Percentiles rank a stretch among this genome's conserved stretches.
Evolutionary conservation across 2,113 vertebrate species (phyloP).

Genomic region (Anarrhichthys ocellatus): DNA sequence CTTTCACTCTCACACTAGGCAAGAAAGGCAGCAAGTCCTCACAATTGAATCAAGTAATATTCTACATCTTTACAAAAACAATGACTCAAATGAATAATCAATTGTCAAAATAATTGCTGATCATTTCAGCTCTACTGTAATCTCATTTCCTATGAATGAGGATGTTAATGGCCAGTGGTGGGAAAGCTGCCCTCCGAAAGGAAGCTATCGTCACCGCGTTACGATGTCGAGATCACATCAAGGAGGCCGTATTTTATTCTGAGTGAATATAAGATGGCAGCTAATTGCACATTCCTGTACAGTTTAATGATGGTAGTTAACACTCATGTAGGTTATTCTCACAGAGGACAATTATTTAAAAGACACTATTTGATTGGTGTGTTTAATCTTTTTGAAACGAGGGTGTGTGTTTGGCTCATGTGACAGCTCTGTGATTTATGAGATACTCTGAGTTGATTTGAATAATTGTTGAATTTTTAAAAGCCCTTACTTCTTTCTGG

Average conservation of each 20-base stretch:
- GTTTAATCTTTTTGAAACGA: constrained; percentile 7
- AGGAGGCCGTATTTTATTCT: constrained; percentile 8
- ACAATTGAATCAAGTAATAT: not conserved
- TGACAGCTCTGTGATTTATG: constrained; percentile 27
- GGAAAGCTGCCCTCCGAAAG: not conserved
- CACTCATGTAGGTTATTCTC: constrained; percentile 20
- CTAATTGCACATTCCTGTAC: constrained; percentile 8
- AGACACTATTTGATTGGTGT: not conserved
- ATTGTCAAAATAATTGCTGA: not conserved
- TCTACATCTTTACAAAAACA: not conserved
- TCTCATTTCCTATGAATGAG: not conserved
- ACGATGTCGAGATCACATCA: constrained; percentile 25
- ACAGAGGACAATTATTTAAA: constrained; percentile 13
- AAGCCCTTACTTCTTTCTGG: constrained; percentile 1
- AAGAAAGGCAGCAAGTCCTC: not conserved
- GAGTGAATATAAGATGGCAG: constrained; percentile 16
- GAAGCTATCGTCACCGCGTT: not conserved
- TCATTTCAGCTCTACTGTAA: not conserved
- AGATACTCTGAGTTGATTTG: not conserved
- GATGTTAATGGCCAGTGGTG: not conserved
- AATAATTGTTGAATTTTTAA: constrained; percentile 1
- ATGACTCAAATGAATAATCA: not conserved
- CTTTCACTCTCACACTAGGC: not conserved
- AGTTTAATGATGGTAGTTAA: constrained; percentile 36
- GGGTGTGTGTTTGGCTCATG: constrained; percentile 4